Evolutionary conservation across 2,797 vertebrate genomes (phyloP), one percentile per base, ranked within the genome.

Genomic region (Helicolenus hilgendorfi): DNA sequence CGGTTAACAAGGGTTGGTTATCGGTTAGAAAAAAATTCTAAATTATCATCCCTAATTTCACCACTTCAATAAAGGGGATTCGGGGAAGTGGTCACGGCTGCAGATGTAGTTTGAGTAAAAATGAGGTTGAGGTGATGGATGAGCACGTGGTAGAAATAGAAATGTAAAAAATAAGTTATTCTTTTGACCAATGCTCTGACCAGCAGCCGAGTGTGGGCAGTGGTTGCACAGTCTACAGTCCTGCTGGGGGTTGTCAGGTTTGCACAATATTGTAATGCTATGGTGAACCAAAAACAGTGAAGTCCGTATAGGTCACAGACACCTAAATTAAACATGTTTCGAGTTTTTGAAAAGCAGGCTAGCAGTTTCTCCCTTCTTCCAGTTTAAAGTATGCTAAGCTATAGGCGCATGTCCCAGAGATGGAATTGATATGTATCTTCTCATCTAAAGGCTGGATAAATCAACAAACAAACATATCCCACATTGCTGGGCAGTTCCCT

Each of bases 401-500:
- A 1, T 8, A 60, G 20, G 22, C 18, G 36, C 33, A 14, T 2
- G 1, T 76, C 36, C 45, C 29, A 9, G 55, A 70, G n/a, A 56
- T 55, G 20, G 68, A 49, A 83, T 49, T 74, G 14, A 53, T 74
- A 64, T 69, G 20, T 65, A 89, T 76, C 60, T 53, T 86, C 13
- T 80, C 58, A 69, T 75, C n/a, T 78, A 60, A 79, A 38, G n/a
- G 22, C 31, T n/a, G n/a, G 29, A 11, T 72, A 76, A 63, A 86
- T 80, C 78, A 83, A 86, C 73, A 88, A 91, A 90, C 59, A 76
- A 68, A 36, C 3, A 14, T 75, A 83, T 79, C 20, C 63, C 64
- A 86, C 79, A 87, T 85, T 84, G 59, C 49, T 59, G 27, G 7
- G 68, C 71, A 15, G 22, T 77, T 88, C 83, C 63, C 81, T 33